Base-by-base conservation (phyloP, 1,140 invertebrate species). In the Lethocerus indicus region DNA sequence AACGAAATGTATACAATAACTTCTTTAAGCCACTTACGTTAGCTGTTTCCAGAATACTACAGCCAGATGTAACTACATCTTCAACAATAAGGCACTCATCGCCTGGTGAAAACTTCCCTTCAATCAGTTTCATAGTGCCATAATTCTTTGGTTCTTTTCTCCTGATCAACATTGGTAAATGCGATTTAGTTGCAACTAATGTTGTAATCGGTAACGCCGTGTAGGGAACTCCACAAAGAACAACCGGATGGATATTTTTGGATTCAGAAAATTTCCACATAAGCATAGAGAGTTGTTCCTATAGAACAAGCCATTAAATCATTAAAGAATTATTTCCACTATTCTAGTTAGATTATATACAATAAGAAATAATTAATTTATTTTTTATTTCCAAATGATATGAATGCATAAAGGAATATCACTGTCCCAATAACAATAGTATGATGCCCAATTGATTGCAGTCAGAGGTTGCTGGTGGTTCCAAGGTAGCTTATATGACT, bases 201-300 rank as follows among this genome's bases (percentile, higher is more conserved):
- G 90, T 93, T 0, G 93, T 90, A 49, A 98, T 75, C 0, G 94
- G 92, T 18, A 98, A 64, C 6, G 93, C 95, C 16, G 92, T 95
- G 58, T 97, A 98, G 0, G 95, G 93, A 0, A 98, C 93, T 9
- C 94, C 94, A 70, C 94, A 97, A 20, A 98, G 63, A 56, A 84
- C 75, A 57, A 85, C 73, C 53, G 71, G 73, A 6, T 68, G 59
- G 16, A 58, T 26, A 14, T 64, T 60, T 37, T 66, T 58, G 35
- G 69, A 55, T 51, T 72, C 60, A 14, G 73, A 65, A 51, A 75
- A 67, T 25, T 75, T 69, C 63, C 76, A 77, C 2, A 92, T 60
- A 20, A 81, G 60, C 52, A 75, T 67, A 2, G 81, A 71, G 32
- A 92, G 72, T 16, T 64, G 62, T 58, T 72, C 68, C 81, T 56